Percentiles rank a stretch among this genome's conserved stretches.
These are phyloP conservation scores for Alligator mississippiensis DNA, from an alignment of 2,113 vertebrate species.

Conservation along the genomic window DNA sequence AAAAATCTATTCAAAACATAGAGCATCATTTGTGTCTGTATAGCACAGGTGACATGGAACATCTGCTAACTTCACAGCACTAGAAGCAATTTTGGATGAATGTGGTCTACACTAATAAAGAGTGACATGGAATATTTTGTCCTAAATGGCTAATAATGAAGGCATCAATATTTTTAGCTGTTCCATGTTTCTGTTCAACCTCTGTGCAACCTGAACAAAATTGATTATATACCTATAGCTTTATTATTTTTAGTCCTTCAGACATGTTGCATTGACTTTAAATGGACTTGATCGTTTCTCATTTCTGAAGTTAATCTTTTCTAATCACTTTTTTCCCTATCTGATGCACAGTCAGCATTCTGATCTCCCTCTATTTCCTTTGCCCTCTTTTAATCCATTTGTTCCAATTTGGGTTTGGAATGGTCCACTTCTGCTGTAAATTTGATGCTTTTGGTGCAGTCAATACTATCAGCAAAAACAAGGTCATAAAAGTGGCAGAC, in stretches of 20 bases:
- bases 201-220: background rate
- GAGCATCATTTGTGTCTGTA: background rate
- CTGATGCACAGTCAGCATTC: background rate
- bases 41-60: background rate
- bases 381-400: background rate
- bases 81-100: background rate
- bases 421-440: background rate
- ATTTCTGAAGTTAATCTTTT: background rate
- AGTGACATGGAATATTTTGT: background rate
- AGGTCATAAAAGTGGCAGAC: background rate
- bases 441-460: background rate
- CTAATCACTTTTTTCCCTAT: background rate
- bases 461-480: background rate
- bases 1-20: accelerated
- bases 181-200: background rate
- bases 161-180: background rate
- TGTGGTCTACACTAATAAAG: background rate
- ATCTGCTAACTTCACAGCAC: background rate
- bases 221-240: background rate
- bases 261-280: accelerated
- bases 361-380: background rate
- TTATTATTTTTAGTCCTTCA: background rate
- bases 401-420: background rate
- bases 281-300: background rate
- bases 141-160: background rate